These are phyloP conservation scores for Caenorhabditis parvicauda DNA, from an alignment of 2,888 invertebrate species.

Conservation along the genomic window DNA sequence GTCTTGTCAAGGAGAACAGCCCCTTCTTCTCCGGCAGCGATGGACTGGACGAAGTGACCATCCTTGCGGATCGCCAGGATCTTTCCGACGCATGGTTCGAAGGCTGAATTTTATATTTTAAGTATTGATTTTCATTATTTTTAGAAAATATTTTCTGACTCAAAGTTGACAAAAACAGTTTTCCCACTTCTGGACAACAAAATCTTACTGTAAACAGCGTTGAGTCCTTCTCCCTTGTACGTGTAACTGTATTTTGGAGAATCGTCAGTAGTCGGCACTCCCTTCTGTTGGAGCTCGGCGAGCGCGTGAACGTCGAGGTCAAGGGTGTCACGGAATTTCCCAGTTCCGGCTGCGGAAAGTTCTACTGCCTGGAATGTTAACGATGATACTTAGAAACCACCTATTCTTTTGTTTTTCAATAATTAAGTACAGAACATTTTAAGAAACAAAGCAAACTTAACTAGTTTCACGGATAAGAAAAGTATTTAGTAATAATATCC, in stretches of 20 bases:
- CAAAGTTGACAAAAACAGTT: not conserved
- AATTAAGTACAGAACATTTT: too few species aligned
- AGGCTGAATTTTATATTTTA: constrained; percentile 19
- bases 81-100: constrained; percentile 65
- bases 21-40: constrained; percentile 81
- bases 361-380: constrained; percentile 64
- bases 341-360: constrained; percentile 75
- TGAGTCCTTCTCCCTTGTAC: constrained; percentile 66
- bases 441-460: too few species aligned
- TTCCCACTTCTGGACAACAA: too few species aligned
- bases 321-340: constrained; percentile 73
- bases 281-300: constrained; percentile 75
- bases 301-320: constrained; percentile 93
- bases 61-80: constrained; percentile 75
- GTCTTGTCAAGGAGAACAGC: constrained; percentile 87
- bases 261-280: constrained; percentile 82
- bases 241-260: constrained; percentile 83
- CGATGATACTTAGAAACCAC: not conserved
- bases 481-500: too few species aligned
- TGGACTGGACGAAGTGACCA: constrained; percentile 81
- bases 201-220: constrained; percentile 72
- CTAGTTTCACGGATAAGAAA: too few species aligned
- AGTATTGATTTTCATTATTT: not conserved
- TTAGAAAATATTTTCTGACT: constrained; percentile 2
- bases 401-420: too few species aligned